Evolutionary conservation across 2,113 vertebrate species (phyloP), one percentile per base, ranked within the genome.

Genomic region (Ochotona curzoniae): DNA sequence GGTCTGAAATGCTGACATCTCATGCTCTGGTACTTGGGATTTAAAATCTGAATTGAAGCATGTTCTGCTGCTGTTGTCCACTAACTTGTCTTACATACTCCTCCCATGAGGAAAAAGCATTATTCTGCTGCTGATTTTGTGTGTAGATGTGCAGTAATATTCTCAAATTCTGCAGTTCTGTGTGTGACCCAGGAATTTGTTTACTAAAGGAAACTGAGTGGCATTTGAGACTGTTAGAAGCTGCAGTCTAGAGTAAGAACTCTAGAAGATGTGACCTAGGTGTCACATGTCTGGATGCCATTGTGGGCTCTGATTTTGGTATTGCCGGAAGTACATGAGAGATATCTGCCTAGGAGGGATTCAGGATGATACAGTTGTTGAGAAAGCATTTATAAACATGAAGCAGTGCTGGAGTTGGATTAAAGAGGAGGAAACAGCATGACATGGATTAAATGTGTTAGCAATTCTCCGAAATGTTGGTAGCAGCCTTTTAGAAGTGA

Each of bases 1-100:
- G 26, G 81, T 85, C 28, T 81, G 51, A 82, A 94, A 79, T 79
- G 70, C 94, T 93, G 51, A 93, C 93, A 89, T 91, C 60, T 93
- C 47, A 76, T 74, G 51, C 18, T 81, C 90, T 93, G 28, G 0
- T 84, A 66, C 82, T 81, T 44, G 51, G 47, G 12, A 21, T 78
- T 92, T 86, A 64, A 87, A 89, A 66, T 83, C 26, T 54, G 51
- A 91, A 30, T 83, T 81, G 67, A 81, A 79, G 35, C n/a, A 81
- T 87, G 10, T 64, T 89, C 67, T 78, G 10, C 70, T 90, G 87
- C 69, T 83, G 23, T 92, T 82, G 57, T 23, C 44, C 25, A 21
- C 35, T 70, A 54, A 80, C 47, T 87, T 57, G 23, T 60, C 47
- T 90, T 6, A 38, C 93, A 49, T 74, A 60, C 90, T 26, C 63